Conservation (phyloP, 2,888 invertebrate genomes). For the Sylvicola fuscatus region DNA sequence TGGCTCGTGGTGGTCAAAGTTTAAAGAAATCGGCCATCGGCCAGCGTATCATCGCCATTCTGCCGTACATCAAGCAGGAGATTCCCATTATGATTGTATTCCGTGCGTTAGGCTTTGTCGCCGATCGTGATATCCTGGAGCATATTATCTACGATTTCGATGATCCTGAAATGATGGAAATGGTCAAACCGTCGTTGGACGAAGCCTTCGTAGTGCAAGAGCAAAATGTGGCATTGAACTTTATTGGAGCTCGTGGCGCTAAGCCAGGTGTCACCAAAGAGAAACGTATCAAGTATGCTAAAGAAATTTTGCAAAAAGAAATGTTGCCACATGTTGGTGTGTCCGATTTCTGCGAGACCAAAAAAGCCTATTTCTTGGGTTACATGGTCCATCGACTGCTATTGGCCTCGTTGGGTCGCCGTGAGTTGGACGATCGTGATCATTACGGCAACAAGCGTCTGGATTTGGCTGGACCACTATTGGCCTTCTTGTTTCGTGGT, state of each 20-base stretch:
- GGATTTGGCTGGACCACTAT: constrained; percentile 89
- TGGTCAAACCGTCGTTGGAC: constrained; percentile 98
- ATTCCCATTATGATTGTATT: constrained; percentile 99
- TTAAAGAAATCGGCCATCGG: constrained; percentile 99
- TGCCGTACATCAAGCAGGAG: constrained; percentile 98
- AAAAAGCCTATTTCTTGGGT: constrained; percentile 95
- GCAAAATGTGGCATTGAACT: constrained; percentile 95
- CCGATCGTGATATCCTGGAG: constrained; percentile 96
- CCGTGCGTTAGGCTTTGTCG: constrained; percentile 96
- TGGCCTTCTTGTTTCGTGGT: constrained; percentile 93
- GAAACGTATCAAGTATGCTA: constrained; percentile 96
- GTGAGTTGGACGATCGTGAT: constrained; percentile 98
- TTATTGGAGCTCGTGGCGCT: constrained; percentile 95
- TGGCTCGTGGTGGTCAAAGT: constrained; percentile 95
- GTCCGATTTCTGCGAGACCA: constrained; percentile 98
- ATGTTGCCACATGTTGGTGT: constrained; percentile 99
- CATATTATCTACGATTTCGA: constrained; percentile 99
- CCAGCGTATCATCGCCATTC: constrained; percentile 90
- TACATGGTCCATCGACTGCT: constrained; percentile 98
- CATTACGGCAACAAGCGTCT: constrained; percentile 98
- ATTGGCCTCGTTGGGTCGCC: constrained; percentile 81
- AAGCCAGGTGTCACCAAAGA: constrained; percentile 97
- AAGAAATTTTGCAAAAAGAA: constrained; percentile 98
- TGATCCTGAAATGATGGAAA: constrained; percentile 99
- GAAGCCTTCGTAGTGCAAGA: constrained; percentile 99